Conservation (phyloP, 2,113 vertebrate species). For the Terrapene triunguis region DNA sequence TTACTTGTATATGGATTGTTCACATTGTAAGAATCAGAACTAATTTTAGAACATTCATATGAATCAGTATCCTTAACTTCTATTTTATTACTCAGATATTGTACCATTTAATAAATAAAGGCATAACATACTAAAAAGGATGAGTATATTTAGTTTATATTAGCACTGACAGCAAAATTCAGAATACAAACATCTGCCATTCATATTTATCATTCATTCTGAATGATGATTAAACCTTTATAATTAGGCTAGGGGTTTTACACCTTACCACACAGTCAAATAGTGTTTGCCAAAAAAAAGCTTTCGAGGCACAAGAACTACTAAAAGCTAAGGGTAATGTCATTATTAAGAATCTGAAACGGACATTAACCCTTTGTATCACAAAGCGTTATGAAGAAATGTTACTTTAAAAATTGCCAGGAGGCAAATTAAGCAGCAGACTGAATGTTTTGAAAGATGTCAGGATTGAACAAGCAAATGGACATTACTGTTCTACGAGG, state of each 20-base stretch:
- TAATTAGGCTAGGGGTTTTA: neutral
- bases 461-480: neutral
- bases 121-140: neutral
- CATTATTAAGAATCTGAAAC: neutral
- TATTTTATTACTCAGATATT: neutral
- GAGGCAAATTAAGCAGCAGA: neutral
- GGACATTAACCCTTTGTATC: constrained; percentile 21
- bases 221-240: constrained; percentile 21
- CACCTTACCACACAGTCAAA: neutral
- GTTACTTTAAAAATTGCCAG: neutral
- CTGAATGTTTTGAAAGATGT: neutral
- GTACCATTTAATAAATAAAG: neutral
- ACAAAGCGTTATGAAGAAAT: neutral
- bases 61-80: neutral
- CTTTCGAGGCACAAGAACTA: neutral
- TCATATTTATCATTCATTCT: neutral
- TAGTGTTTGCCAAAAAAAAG: neutral
- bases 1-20: neutral
- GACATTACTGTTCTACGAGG: neutral
- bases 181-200: neutral
- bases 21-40: neutral
- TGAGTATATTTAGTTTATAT: constrained; percentile 14
- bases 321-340: constrained; percentile 12
- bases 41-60: neutral
- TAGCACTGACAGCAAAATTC: neutral